These are phyloP conservation scores for Etheostoma nigrum DNA, from an alignment of 2,797 vertebrate genomes.

Conservation along the genomic window DNA sequence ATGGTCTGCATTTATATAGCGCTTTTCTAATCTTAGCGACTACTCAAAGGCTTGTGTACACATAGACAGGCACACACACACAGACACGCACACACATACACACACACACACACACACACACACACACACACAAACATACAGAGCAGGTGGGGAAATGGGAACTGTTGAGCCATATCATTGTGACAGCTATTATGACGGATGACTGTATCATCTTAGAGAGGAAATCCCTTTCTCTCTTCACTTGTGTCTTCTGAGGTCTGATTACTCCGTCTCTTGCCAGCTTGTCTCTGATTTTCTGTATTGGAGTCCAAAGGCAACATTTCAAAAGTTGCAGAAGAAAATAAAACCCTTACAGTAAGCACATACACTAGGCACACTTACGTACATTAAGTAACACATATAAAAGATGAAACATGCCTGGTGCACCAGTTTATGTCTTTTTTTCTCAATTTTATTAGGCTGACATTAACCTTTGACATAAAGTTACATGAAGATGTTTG, in stretches of 20 bases:
- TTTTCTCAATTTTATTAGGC: background rate
- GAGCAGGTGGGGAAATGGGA: conserved; percentile 70
- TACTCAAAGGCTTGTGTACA: conserved; percentile 17
- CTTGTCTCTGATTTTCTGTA: conserved; percentile 46
- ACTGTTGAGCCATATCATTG: conserved; percentile 73
- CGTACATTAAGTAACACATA: conserved; percentile 12
- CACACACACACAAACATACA: conserved; percentile 51
- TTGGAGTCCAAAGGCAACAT: conserved; percentile 62
- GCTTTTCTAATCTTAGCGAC: no score
- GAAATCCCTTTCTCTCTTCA: conserved; percentile 55
- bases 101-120: conserved; percentile 50
- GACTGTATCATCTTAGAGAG: conserved; percentile 76
- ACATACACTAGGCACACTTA: conserved; percentile 6
- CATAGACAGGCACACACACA: conserved; percentile 36
- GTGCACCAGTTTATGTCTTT: background rate
- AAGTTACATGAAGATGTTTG: background rate
- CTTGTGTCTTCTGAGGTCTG: conserved; percentile 57
- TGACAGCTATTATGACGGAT: conserved; percentile 80
- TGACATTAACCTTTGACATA: conserved; percentile 2
- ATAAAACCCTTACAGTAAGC: conserved; percentile 29
- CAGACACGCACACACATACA: conserved; percentile 35
- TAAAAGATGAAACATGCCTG: conserved; percentile 2
- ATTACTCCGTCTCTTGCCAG: conserved; percentile 48
- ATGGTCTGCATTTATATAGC: no score
- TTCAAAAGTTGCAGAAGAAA: conserved; percentile 50